Percentiles rank a stretch among this genome's conserved stretches.
Evolutionary conservation across 2,113 vertebrate genomes (phyloP).

Genomic region (Catharus fuscescens): DNA sequence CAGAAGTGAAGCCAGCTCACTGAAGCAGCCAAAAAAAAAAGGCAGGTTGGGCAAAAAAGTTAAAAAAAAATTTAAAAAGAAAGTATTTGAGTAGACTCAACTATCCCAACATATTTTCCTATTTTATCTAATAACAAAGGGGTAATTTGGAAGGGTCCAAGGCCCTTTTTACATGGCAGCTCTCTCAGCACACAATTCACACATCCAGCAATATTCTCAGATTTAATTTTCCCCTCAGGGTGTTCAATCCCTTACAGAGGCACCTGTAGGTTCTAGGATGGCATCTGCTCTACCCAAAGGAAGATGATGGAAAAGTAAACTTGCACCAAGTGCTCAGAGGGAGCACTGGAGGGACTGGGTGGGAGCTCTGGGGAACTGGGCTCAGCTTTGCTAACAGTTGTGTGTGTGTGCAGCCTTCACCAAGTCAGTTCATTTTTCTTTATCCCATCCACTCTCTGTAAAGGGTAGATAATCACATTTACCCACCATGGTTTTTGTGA

Average conservation of each 20-base stretch:
- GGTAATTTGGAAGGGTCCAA: background rate
- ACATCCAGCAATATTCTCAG: background rate
- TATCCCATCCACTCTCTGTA: too few relatives aligned
- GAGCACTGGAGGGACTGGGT: too few relatives aligned
- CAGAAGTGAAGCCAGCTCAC: background rate
- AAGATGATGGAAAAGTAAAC: background rate
- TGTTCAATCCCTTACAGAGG: background rate
- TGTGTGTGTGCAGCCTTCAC: background rate
- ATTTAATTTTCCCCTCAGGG: background rate
- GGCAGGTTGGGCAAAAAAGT: background rate
- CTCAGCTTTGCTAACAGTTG: background rate
- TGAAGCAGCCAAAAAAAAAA: background rate
- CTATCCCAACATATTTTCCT: background rate
- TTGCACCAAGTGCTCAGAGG: fast-evolving
- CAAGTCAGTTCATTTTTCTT: background rate
- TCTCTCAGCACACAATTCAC: background rate
- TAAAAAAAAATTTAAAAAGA: background rate
- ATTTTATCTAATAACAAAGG: background rate
- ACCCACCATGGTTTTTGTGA: background rate
- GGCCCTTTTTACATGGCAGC: background rate
- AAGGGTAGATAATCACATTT: background rate
- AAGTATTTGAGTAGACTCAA: background rate
- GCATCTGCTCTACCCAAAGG: background rate
- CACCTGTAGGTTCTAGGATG: background rate
- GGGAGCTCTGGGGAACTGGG: background rate